Percentiles rank a stretch among this genome's conserved stretches.
These are phyloP conservation scores for Chaetodon trifasciatus DNA, from an alignment of 2,797 vertebrate species.

Conservation along the genomic window DNA sequence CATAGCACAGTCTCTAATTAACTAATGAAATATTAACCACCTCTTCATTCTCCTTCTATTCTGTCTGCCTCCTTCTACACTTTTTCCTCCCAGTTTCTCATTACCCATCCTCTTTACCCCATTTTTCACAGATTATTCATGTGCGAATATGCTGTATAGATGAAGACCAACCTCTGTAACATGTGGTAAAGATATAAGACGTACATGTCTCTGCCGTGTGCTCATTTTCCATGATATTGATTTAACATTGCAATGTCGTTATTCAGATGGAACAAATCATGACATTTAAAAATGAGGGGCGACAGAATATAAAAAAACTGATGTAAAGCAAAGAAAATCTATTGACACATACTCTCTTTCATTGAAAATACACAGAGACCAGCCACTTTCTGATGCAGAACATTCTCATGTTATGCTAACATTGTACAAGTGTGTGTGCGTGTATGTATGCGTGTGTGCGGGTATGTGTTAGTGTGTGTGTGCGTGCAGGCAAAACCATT, in stretches of 20 bases:
- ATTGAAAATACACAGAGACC: slow-evolving; percentile 8
- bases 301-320: slow-evolving; percentile 7
- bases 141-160: slow-evolving; percentile 32
- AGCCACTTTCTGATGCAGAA: neutral
- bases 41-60: slow-evolving; percentile 78
- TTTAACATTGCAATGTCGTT: slow-evolving; percentile 24
- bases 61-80: slow-evolving; percentile 64
- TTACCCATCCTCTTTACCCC: slow-evolving; percentile 68
- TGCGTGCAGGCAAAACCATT: slow-evolving; percentile 9
- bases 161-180: slow-evolving; percentile 33
- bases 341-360: slow-evolving; percentile 2
- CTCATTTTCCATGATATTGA: slow-evolving; percentile 38
- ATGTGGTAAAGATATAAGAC: slow-evolving; percentile 19
- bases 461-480: neutral
- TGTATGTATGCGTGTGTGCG: neutral
- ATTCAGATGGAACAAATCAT: slow-evolving; percentile 22
- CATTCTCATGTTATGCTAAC: neutral
- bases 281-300: slow-evolving; percentile 24
- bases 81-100: slow-evolving; percentile 63
- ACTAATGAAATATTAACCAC: slow-evolving; percentile 87
- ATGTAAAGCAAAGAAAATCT: slow-evolving; percentile 1
- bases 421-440: neutral
- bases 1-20: slow-evolving; percentile 82
- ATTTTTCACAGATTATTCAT: slow-evolving; percentile 66
- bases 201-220: slow-evolving; percentile 1